phyloP scores from a whole-genome alignment of 2,888 invertebrate genomes.

The Ligdia adustata region DNA sequence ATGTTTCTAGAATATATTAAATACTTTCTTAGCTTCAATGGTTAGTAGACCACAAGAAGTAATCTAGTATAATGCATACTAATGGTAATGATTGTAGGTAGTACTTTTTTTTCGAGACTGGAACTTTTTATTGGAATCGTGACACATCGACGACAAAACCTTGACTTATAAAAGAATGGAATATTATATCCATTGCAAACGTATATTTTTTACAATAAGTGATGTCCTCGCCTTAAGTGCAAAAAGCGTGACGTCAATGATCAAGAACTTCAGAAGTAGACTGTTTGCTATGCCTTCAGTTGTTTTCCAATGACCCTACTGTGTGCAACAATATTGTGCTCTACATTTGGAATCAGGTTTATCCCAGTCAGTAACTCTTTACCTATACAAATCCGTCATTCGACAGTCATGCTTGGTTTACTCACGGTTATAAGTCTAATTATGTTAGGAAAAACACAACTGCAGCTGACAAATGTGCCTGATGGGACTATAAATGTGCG shows the following conservation, averaged over 20 bases:
- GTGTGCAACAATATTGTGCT: constrained; percentile 32
- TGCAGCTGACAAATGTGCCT: constrained; percentile 47
- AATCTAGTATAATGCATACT: no score
- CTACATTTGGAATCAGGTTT: constrained; percentile 19
- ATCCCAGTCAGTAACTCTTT: constrained; percentile 19
- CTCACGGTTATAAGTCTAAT: constrained; percentile 47
- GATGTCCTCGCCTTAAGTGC: constrained; percentile 56
- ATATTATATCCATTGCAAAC: constrained; percentile 6
- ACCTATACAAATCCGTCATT: constrained; percentile 18
- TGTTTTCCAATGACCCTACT: constrained; percentile 56
- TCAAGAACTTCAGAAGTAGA: constrained; percentile 52
- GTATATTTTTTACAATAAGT: not conserved
- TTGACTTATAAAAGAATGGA: constrained; percentile 2
- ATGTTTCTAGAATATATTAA: no score
- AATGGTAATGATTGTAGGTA: no score
- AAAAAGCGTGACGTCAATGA: constrained; percentile 58
- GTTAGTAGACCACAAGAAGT: no score
- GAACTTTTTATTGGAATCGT: no score
- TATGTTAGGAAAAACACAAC: constrained; percentile 48
- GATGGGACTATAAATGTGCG: constrained; percentile 36
- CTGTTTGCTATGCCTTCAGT: constrained; percentile 58
- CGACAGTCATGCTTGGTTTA: constrained; percentile 54
- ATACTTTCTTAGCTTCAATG: no score
- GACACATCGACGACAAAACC: constrained; percentile 13
- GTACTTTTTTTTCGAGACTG: no score